Evolutionary conservation across 1,140 invertebrate species (phyloP).

Genomic region (Neoseiulus cucumeris): DNA sequence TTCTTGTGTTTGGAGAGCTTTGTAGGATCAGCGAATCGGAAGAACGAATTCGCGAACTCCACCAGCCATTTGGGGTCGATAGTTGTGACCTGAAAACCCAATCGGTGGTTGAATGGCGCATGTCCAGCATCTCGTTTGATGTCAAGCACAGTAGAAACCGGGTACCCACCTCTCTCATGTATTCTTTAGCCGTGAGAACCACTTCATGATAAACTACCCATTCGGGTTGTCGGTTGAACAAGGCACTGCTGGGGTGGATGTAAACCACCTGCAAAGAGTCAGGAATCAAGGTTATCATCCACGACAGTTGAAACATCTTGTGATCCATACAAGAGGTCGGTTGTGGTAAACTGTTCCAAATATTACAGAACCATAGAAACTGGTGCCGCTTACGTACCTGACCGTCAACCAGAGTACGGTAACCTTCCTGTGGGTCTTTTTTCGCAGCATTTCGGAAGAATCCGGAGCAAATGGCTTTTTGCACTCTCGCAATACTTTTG

Average conservation of each 20-base stretch:
- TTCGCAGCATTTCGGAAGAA: conserved; percentile 98
- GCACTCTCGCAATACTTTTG: conserved; percentile 80
- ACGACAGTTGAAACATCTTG: too few species aligned
- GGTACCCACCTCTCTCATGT: conserved; percentile 75
- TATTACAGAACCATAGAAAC: too few species aligned
- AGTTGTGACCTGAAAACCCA: conserved; percentile 40
- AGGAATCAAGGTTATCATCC: too few species aligned
- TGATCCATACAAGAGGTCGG: too few species aligned
- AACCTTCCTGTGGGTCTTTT: conserved; percentile 97
- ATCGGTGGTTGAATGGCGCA: too few species aligned
- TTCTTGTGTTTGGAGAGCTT: conserved; percentile 98
- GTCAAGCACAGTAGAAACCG: too few species aligned
- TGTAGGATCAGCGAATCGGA: conserved; percentile 96
- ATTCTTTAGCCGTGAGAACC: conserved; percentile 97
- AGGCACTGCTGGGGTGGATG: conserved; percentile 91
- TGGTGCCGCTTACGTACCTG: too few species aligned
- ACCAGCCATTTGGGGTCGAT: conserved; percentile 99
- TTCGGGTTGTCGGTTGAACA: conserved; percentile 95
- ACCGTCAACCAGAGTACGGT: conserved; percentile 86
- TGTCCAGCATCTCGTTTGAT: too few species aligned
- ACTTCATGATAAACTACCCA: conserved; percentile 99
- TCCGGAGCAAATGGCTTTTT: conserved; percentile 95
- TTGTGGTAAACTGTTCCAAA: too few species aligned
- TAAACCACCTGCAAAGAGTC: conserved; percentile 50
- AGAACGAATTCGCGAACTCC: conserved; percentile 97